Evolutionary conservation across 2,113 vertebrate species (phyloP).

Genomic region (Scortum barcoo): DNA sequence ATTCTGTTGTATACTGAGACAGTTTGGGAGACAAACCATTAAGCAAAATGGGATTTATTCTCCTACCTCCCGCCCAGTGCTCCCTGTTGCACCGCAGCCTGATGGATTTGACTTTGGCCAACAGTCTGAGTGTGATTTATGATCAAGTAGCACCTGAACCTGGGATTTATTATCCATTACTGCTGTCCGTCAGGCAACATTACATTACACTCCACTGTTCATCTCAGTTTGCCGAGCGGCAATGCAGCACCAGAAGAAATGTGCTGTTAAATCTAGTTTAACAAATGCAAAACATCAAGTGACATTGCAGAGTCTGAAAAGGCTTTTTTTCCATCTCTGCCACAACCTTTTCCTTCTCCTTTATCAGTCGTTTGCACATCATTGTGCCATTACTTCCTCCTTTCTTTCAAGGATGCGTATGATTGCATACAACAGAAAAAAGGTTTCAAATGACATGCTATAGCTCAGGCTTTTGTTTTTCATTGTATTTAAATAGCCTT

Average conservation of each 20-base stretch:
- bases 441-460: constrained; percentile 9
- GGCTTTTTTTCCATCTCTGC: constrained; percentile 1
- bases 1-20: constrained; percentile 41
- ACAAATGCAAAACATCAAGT: constrained; percentile 56
- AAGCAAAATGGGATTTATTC: constrained; percentile 64
- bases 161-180: constrained; percentile 83
- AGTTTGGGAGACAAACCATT: constrained; percentile 63
- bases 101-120: constrained; percentile 80
- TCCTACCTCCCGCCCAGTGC: constrained; percentile 45
- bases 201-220: constrained; percentile 76
- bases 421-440: constrained; percentile 16
- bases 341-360: background rate
- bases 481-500: background rate
- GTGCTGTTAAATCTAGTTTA: constrained; percentile 46
- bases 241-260: constrained; percentile 52
- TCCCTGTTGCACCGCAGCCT: constrained; percentile 71
- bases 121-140: constrained; percentile 80
- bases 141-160: constrained; percentile 81
- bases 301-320: constrained; percentile 16
- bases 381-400: background rate
- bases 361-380: constrained; percentile 2
- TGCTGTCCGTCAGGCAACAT: constrained; percentile 78
- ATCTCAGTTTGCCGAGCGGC: constrained; percentile 64
- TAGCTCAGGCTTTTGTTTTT: background rate
- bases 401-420: constrained; percentile 17